phyloP scores from a whole-genome alignment of 2,888 invertebrate species.

The Epinotia nisella region DNA sequence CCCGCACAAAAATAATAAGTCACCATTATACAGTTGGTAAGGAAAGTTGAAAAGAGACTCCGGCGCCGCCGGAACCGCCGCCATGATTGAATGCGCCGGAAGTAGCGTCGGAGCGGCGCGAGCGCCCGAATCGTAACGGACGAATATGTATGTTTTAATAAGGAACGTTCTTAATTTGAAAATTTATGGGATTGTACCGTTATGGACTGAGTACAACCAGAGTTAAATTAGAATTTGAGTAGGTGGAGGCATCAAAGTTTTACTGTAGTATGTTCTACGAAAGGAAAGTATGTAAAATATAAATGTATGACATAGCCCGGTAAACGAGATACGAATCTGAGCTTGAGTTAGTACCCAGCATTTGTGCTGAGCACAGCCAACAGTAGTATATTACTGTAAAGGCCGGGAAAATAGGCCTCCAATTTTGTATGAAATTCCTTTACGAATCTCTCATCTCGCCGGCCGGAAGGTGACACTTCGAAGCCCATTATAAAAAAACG shows the following conservation, averaged over 20 bases:
- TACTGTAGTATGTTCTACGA: neutral
- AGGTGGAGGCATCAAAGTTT: neutral
- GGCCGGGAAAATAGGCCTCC: no score
- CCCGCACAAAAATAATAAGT: neutral
- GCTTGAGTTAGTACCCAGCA: no score
- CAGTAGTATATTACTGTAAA: no score
- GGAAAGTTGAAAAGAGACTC: conserved; percentile 24
- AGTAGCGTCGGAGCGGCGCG: conserved; percentile 26
- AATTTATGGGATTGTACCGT: neutral
- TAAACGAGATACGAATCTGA: no score
- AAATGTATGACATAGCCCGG: no score
- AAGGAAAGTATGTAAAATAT: no score
- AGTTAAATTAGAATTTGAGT: neutral
- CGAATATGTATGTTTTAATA: conserved; percentile 21
- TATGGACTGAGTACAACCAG: neutral
- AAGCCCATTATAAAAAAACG: no score
- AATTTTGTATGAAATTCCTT: no score
- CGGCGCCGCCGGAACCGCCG: conserved; percentile 38
- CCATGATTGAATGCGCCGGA: conserved; percentile 32
- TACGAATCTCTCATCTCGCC: no score
- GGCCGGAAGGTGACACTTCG: no score
- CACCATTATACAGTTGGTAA: neutral
- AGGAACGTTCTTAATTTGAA: conserved; percentile 6
- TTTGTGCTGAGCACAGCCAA: no score
- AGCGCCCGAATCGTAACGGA: conserved; percentile 15